A percentile compares a stretch with the other conserved stretches of the same genome.
phyloP scores from a whole-genome alignment of 2,888 invertebrate genomes.

The Thera obeliscata region DNA sequence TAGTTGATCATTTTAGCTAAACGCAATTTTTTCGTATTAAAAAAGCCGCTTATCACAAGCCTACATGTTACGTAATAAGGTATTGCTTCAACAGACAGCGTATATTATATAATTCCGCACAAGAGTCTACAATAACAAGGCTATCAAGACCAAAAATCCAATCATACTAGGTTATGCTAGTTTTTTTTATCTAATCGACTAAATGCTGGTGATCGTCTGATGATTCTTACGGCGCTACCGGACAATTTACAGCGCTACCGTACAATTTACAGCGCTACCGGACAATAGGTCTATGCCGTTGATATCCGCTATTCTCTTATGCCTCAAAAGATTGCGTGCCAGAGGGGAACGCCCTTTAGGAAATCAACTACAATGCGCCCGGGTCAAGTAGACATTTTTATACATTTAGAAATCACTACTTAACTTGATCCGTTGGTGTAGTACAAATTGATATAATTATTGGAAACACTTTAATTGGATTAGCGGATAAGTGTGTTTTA shows the following conservation, averaged over 20 bases:
- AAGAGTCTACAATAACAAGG: conserved; percentile 22
- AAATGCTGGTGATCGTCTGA: too few relatives aligned
- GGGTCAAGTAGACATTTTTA: conserved; percentile 71
- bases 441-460: conserved; percentile 31
- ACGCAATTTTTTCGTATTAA: too few relatives aligned
- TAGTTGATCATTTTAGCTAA: too few relatives aligned
- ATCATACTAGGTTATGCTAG: conserved; percentile 14
- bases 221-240: too few relatives aligned
- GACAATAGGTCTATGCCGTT: not conserved
- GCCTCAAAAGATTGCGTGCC: conserved; percentile 51
- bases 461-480: conserved; percentile 4
- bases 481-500: conserved; percentile 43
- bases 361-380: conserved; percentile 72
- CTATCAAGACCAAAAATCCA: conserved; percentile 27
- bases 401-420: conserved; percentile 61
- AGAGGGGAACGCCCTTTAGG: conserved; percentile 80
- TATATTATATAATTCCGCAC: conserved; percentile 3
- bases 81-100: not conserved
- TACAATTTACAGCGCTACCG: too few relatives aligned
- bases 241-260: too few relatives aligned
- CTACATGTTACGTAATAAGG: too few relatives aligned
- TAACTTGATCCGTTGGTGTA: conserved; percentile 56
- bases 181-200: too few relatives aligned
- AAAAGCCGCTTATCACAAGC: too few relatives aligned
- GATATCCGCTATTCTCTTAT: conserved; percentile 49